These are phyloP conservation scores for Taurulus bubalis DNA, from an alignment of 2,113 vertebrate genomes.

Conservation along the genomic window DNA sequence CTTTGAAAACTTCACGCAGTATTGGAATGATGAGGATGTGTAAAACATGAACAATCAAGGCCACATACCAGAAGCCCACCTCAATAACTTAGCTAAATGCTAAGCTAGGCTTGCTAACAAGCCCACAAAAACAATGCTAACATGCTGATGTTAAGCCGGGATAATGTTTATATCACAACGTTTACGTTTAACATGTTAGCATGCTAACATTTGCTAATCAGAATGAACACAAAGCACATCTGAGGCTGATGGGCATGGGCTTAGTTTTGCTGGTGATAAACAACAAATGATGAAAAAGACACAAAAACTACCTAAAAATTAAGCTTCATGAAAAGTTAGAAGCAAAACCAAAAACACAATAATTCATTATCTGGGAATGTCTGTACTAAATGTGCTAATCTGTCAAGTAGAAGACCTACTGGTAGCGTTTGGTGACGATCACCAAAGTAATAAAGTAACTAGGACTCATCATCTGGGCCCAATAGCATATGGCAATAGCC, in stretches of 20 bases:
- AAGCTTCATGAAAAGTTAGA: background rate
- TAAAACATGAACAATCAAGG: constrained; percentile 17
- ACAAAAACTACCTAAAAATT: background rate
- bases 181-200: background rate
- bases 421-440: background rate
- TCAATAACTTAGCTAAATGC: constrained; percentile 13
- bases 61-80: background rate
- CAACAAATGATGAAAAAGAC: background rate
- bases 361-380: background rate
- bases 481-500: background rate
- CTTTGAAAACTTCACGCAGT: background rate
- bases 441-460: background rate
- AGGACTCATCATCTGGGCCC: background rate
- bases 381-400: background rate
- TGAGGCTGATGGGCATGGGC: background rate
- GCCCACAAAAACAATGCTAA: background rate
- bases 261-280: background rate
- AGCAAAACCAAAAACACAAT: background rate
- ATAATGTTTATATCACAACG: background rate
- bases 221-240: background rate
- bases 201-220: background rate
- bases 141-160: background rate
- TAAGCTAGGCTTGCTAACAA: background rate
- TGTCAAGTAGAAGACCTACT: background rate
- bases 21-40: background rate